Evolutionary conservation across 2,888 invertebrate genomes (phyloP), one percentile per base, ranked within the genome.

Genomic region (Mythimna lalbum): DNA sequence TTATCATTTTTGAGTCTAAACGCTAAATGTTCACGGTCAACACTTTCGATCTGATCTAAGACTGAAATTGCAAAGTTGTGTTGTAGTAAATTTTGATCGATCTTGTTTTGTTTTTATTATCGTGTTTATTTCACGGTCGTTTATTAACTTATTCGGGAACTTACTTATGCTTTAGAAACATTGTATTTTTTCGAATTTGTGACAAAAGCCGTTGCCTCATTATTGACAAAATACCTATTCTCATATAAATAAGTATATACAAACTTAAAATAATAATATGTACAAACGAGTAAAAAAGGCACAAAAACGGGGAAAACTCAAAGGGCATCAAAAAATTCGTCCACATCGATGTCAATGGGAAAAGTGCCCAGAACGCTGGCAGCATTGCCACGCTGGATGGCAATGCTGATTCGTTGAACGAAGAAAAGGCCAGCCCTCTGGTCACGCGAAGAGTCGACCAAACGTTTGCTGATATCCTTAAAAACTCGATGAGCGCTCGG

Each of bases 1-100:
- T 83, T 83, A 83, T 83, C 83, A 68, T 65, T 75, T 80, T 80
- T 83, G 80, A 78, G 56, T 81, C 39, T 47, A 65, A 74, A 55
- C 50, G 50, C 39, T 63, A 56, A 49, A 27, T 59, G 57, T 62
- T 80, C 81, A 83, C 63, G 84, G 84, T 68, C 63, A 56, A 62
- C 49, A 71, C 69, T 83, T 81, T 81, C 81, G 27, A 83, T 81
- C 69, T 67, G 68, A 83, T 81, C 72, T 57, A 53, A 49, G 60
- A 66, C 57, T 62, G 39, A 62, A 69, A 64, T 66, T 64, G 60
- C 67, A 36, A 65, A 39, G 17, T 62, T 57, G n/a, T n/a, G 60
- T 76, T 67, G 62, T 67, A 74, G 64, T 80, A 73, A 56, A 55
- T 27, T 79, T 65, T 59, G 50, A 70, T 77, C 66, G 52, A 50